Percentiles rank a stretch among this genome's conserved stretches.
Conservation (phyloP, 2,113 vertebrate genomes). For the Periophthalmus modestus region DNA sequence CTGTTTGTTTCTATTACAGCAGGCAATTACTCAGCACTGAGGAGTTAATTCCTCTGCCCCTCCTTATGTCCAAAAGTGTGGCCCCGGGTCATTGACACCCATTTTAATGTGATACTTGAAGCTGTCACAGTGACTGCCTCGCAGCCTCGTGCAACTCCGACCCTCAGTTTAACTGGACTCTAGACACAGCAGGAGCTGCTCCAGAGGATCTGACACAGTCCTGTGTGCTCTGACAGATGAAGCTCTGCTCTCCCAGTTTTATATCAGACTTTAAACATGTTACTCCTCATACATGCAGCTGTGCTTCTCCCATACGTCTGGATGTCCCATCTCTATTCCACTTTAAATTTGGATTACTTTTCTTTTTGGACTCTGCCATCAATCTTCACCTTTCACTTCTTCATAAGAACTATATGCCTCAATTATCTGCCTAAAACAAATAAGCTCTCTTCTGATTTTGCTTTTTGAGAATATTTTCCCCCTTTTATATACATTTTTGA, state of each 20-base stretch:
- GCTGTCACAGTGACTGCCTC: conserved; percentile 53
- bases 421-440: not conserved
- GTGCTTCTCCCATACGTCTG: not conserved
- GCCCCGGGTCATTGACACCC: conserved; percentile 70
- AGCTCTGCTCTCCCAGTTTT: not conserved
- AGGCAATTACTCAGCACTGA: conserved; percentile 73
- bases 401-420: not conserved
- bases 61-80: conserved; percentile 66
- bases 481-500: not conserved
- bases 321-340: not conserved
- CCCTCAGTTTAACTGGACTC: conserved; percentile 7
- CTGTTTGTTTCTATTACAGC: conserved; percentile 77
- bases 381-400: not conserved
- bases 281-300: not conserved
- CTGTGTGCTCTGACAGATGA: not conserved
- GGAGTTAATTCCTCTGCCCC: conserved; percentile 69
- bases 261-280: not conserved
- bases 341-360: not conserved
- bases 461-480: not conserved
- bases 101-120: conserved; percentile 70
- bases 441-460: not conserved
- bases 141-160: not conserved
- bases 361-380: not conserved
- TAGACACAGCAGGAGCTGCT: not conserved
- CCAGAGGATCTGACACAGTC: not conserved